Base-by-base conservation (phyloP, 2,797 vertebrate genomes). In the Xenentodon cancila region DNA sequence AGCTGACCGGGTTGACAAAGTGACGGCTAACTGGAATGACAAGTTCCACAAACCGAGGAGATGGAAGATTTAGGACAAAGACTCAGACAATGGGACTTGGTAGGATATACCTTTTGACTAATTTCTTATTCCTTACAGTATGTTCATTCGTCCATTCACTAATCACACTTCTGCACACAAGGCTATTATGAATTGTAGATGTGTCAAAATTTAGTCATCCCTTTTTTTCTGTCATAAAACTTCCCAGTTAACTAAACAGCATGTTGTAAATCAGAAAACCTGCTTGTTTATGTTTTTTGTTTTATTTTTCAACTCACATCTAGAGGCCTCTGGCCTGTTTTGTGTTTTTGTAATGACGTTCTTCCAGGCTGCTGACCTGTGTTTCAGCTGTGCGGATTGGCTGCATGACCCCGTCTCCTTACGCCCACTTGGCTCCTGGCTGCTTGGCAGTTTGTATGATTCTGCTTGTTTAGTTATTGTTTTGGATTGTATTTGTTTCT, bases 61-160 rank as follows among this genome's bases (percentile, higher is more conserved):
- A 8, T 56, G 53, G 12, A 58, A n/a, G 11, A 1, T 25, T 34
- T 27, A 9, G 16, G 16, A 44, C 13, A 27, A 12, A 59, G 44
- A 1, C 49, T 27, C 43, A 51, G 0, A 9, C 30, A 51, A 60
- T 8, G 46, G 27, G 12, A 50, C 59, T 53, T 63, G 18, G 21
- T 18, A 20, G n/a, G 50, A 32, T 50, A 53, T 62, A 60, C 66
- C 13, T 60, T 69, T 63, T 49, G 49, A 47, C 9, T 51, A 8
- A 20, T 47, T 49, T 45, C 21, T 47, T 32, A 54, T 60, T 55
- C 27, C 53, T 74, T 40, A 40, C 5, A 40, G 37, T 4, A 50
- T 22, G 40, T 15, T 25, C 18, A 4, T 25, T 64, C 17, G 40
- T 59, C 19, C 6, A 53, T 34, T 11, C 19, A 40, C 9, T 47